phyloP scores from a whole-genome alignment of 2,888 invertebrate genomes.

The Parnassius mnemosyne region DNA sequence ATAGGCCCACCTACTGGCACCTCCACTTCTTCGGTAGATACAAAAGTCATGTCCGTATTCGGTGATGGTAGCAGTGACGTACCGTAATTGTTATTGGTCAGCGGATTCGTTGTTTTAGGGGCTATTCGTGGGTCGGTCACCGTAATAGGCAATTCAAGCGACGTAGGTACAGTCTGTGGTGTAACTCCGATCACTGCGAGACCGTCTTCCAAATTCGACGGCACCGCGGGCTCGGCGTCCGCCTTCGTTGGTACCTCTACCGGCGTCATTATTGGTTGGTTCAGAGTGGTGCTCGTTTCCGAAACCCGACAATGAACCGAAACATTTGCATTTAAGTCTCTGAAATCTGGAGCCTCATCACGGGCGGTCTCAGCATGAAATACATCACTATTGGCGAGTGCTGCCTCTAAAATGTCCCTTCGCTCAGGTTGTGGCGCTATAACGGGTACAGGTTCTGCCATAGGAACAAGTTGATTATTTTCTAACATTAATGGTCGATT shows the following conservation, averaged over 20 bases:
- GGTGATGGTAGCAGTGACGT: slow-evolving; percentile 50
- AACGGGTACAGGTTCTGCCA: slow-evolving; percentile 57
- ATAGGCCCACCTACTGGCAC: slow-evolving; percentile 58
- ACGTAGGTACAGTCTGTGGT: slow-evolving; percentile 82
- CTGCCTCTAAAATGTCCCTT: slow-evolving; percentile 87
- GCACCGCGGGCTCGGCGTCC: slow-evolving; percentile 52
- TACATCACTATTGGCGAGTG: slow-evolving; percentile 87
- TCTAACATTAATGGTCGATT: slow-evolving; percentile 82
- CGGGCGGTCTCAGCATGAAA: slow-evolving; percentile 80
- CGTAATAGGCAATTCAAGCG: slow-evolving; percentile 87
- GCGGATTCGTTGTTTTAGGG: slow-evolving; percentile 70
- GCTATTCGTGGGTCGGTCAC: slow-evolving; percentile 88
- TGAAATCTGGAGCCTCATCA: slow-evolving; percentile 81
- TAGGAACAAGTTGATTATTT: slow-evolving; percentile 72
- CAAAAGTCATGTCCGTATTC: slow-evolving; percentile 61
- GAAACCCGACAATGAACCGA: slow-evolving; percentile 82
- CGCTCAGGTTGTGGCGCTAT: slow-evolving; percentile 66
- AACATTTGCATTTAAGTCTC: slow-evolving; percentile 80
- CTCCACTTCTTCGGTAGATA: slow-evolving; percentile 49
- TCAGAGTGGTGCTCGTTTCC: slow-evolving; percentile 87
- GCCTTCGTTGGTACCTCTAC: slow-evolving; percentile 84
- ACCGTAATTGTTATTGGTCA: slow-evolving; percentile 52
- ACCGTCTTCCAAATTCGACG: slow-evolving; percentile 75
- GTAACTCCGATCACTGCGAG: slow-evolving; percentile 81
- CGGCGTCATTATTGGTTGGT: slow-evolving; percentile 92